These are phyloP conservation scores for Bugulina stolonifera DNA, from an alignment of 2,888 invertebrate species.

Conservation along the genomic window DNA sequence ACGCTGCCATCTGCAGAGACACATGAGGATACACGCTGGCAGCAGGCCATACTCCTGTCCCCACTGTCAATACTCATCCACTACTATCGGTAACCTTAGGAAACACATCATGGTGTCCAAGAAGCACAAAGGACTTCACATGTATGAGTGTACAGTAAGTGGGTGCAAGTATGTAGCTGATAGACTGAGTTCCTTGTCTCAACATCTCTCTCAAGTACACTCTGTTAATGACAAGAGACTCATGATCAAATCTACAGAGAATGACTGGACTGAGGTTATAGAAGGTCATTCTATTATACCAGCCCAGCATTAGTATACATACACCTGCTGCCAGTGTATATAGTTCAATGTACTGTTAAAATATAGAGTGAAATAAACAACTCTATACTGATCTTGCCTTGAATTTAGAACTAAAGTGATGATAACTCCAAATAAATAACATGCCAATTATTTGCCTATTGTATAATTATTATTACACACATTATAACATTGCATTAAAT, in stretches of 20 bases:
- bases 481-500: too few relatives aligned
- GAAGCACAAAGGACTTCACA: slow-evolving; percentile 24
- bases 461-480: too few relatives aligned
- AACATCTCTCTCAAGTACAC: neutral
- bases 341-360: too few relatives aligned
- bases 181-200: neutral
- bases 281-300: slow-evolving; percentile 2
- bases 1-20: slow-evolving; percentile 27
- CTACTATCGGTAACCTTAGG: slow-evolving; percentile 24
- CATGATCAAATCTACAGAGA: slow-evolving; percentile 10
- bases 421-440: too few relatives aligned
- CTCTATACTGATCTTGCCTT: too few relatives aligned
- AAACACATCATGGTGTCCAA: slow-evolving; percentile 28
- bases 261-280: slow-evolving; percentile 1
- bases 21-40: slow-evolving; percentile 28
- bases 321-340: too few relatives aligned
- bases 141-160: slow-evolving; percentile 26
- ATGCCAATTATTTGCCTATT: too few relatives aligned
- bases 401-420: too few relatives aligned
- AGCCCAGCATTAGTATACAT: neutral
- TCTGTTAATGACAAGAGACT: neutral
- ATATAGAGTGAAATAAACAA: too few relatives aligned
- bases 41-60: slow-evolving; percentile 29
- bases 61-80: slow-evolving; percentile 25
- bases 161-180: neutral